Evolutionary conservation across 2,888 invertebrate species (phyloP), one percentile per base, ranked within the genome.

Genomic region (Sisyra nigra): DNA sequence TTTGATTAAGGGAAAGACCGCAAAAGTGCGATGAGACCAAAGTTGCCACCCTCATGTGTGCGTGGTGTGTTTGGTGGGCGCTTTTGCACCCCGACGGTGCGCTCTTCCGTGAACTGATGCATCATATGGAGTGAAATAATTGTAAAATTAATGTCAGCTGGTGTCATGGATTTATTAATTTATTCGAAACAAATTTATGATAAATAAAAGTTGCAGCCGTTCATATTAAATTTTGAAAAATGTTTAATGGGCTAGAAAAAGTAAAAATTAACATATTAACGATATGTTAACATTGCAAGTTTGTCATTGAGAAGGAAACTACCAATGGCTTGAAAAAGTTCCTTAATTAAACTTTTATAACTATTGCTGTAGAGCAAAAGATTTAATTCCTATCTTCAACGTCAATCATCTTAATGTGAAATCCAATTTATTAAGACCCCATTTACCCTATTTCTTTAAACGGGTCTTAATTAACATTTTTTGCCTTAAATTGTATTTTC

Each of bases 71-170:
- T 7, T 11, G 11, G 14, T n/a, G 34, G 13, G 13, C 8, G 34
- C 7, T 14, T 32, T 15, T 4, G 15, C 13, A 34, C 13, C 38
- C 38, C 38, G 11, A 10, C 9, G 18, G 17, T 13, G 11, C 30
- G 13, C 30, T 30, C 29, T 30, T 13, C 14, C 40, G 29, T 40
- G 14, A 40, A 40, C 11, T 38, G 18, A 40, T 30, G 30, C 40
- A 29, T 42, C 42, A 42, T 42, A 42, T 42, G 42, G 42, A 42
- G 42, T 42, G 35, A 35, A 42, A 42, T 42, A 42, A 42, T 42
- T 42, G 42, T 35, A 42, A 42, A 42, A 42, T 42, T 42, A 42
- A 34, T 34, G 42, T 42, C 42, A 42, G 34, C 24, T 42, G 42
- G 17, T 35, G 19, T 40, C 40, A 30, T 30, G 30, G 40, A 40